These are phyloP conservation scores for Leptogaster cylindrica DNA, from an alignment of 2,888 invertebrate species.

Conservation along the genomic window DNA sequence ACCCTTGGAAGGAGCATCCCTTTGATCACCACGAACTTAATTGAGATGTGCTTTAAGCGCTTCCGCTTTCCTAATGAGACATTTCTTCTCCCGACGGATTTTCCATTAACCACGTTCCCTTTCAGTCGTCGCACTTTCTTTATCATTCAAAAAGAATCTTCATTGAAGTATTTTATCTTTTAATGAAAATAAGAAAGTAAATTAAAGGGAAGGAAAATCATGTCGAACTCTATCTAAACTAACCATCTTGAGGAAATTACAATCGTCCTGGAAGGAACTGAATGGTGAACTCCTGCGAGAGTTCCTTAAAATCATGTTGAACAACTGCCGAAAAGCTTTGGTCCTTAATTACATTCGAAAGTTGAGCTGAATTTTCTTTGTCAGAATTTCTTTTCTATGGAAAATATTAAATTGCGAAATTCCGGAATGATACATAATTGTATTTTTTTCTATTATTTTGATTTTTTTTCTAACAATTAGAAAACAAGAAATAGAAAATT, in stretches of 20 bases:
- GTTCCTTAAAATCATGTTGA: too few species aligned
- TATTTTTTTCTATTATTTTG: too few species aligned
- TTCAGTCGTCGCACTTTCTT: neutral
- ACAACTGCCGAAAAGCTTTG: too few species aligned
- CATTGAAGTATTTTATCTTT: conserved; percentile 25
- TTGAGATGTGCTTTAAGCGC: conserved; percentile 43
- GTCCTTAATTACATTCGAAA: too few species aligned
- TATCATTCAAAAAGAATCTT: conserved; percentile 21
- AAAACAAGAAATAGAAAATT: too few species aligned
- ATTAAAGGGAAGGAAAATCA: conserved; percentile 19
- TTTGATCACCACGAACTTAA: conserved; percentile 43
- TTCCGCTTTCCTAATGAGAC: conserved; percentile 44
- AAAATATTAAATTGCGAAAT: too few species aligned
- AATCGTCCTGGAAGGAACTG: too few species aligned
- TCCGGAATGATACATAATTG: too few species aligned
- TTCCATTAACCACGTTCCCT: conserved; percentile 23
- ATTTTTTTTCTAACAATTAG: too few species aligned
- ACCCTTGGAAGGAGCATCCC: conserved; percentile 36
- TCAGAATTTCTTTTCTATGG: too few species aligned
- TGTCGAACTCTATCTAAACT: conserved; percentile 8
- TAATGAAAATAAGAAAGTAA: conserved; percentile 37
- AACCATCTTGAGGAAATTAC: conserved; percentile 16
- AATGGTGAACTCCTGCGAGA: too few species aligned
- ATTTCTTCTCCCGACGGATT: conserved; percentile 25
- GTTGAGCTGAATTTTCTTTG: too few species aligned